These are phyloP conservation scores for Crocodylus rhombifer DNA, from an alignment of 2,797 vertebrate genomes.

Conservation along the genomic window DNA sequence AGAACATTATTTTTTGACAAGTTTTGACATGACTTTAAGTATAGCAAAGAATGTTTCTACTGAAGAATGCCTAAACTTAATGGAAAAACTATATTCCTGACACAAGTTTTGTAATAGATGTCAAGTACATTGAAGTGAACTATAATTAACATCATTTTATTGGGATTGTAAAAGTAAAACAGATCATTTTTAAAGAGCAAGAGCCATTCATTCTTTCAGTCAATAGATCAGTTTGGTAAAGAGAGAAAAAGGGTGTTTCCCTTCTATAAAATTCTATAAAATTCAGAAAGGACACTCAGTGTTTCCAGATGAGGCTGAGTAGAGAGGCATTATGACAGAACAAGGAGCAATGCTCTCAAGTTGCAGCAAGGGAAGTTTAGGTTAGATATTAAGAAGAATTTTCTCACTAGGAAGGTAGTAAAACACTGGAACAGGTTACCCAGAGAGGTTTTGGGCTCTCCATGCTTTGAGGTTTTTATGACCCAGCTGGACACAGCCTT, in stretches of 20 bases:
- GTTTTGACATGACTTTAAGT: constrained; percentile 65
- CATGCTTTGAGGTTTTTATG: too few relatives aligned
- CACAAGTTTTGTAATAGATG: constrained; percentile 62
- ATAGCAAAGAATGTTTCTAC: constrained; percentile 57
- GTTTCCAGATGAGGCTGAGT: not conserved
- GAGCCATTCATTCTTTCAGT: not conserved
- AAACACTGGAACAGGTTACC: too few relatives aligned
- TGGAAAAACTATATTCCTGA: constrained; percentile 46
- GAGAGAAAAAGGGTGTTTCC: not conserved
- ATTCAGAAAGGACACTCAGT: fast-evolving
- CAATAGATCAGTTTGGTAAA: not conserved
- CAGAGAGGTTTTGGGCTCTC: too few relatives aligned
- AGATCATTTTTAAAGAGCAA: constrained; percentile 18
- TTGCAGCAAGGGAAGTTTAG: too few relatives aligned
- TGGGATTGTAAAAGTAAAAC: constrained; percentile 21
- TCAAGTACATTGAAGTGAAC: constrained; percentile 56
- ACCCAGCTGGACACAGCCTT: too few relatives aligned
- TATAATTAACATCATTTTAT: constrained; percentile 62
- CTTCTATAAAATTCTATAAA: not conserved
- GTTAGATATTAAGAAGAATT: too few relatives aligned
- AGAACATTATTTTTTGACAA: constrained; percentile 58
- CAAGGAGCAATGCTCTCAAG: too few relatives aligned
- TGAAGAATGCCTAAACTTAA: constrained; percentile 41
- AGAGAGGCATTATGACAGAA: too few relatives aligned
- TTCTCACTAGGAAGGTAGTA: too few relatives aligned